Evolutionary conservation across 2,113 vertebrate species (phyloP).

Genomic region (Dicentrarchus labrax): DNA sequence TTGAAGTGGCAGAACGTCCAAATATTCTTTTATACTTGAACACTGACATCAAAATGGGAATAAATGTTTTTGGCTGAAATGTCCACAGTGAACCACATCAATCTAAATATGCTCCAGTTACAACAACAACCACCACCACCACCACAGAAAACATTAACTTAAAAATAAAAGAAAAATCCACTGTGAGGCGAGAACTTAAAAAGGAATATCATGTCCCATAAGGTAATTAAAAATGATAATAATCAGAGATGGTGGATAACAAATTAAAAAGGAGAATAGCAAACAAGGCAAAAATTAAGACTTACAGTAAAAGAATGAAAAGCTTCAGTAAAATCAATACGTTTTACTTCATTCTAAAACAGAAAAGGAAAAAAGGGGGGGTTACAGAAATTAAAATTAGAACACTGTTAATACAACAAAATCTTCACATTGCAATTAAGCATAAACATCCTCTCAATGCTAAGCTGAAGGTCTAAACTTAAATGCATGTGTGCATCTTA

Average conservation of each 20-base stretch:
- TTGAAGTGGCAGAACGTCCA: not conserved
- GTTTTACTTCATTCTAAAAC: constrained; percentile 90
- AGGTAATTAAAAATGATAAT: constrained; percentile 67
- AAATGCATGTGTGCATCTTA: not conserved
- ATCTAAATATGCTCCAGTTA: constrained; percentile 28
- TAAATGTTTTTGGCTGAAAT: constrained; percentile 58
- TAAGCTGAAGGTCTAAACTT: not conserved
- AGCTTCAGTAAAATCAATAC: constrained; percentile 90
- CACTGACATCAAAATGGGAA: constrained; percentile 37
- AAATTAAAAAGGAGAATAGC: constrained; percentile 76
- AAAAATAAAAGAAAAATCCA: constrained; percentile 21
- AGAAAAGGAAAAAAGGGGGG: constrained; percentile 78
- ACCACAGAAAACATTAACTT: constrained; percentile 24
- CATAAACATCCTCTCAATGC: constrained; percentile 47
- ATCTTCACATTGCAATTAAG: constrained; percentile 75
- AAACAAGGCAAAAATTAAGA: constrained; percentile 85
- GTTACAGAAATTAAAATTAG: constrained; percentile 81
- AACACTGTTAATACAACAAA: constrained; percentile 80
- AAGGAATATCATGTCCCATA: constrained; percentile 42
- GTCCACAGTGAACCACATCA: constrained; percentile 51
- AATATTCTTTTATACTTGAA: not conserved
- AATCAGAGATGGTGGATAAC: constrained; percentile 63
- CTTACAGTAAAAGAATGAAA: constrained; percentile 91
- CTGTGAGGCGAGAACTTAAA: constrained; percentile 41
- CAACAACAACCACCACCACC: constrained; percentile 22